These are phyloP conservation scores for Anguilla pacifica DNA, from an alignment of 2,797 vertebrate genomes.

Conservation along the genomic window DNA sequence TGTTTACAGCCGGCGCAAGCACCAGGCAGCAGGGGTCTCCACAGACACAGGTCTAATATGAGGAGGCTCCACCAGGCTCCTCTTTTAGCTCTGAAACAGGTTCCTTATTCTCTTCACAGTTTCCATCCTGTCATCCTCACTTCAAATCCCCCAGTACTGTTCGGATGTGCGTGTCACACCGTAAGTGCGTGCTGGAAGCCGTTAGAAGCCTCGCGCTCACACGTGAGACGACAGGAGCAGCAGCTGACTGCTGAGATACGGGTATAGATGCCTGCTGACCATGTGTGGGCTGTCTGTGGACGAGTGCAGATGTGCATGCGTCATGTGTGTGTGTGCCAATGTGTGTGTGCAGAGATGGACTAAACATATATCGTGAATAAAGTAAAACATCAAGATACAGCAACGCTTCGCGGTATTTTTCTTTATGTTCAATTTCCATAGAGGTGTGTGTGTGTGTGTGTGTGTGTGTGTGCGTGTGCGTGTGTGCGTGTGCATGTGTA, in stretches of 20 bases:
- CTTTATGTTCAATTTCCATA: too few relatives aligned
- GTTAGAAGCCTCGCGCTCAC: neutral
- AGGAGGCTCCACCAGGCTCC: neutral
- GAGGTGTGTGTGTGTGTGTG: neutral
- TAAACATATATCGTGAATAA: too few relatives aligned
- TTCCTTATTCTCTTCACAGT: neutral
- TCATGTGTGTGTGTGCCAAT: constrained; percentile 1
- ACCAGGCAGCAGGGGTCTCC: neutral
- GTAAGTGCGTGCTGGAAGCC: neutral
- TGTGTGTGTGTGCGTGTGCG: constrained; percentile 19
- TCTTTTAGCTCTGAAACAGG: neutral
- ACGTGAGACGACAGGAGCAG: neutral
- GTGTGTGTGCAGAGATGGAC: neutral
- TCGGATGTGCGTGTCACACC: neutral
- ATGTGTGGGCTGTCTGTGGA: neutral
- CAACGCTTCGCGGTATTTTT: too few relatives aligned
- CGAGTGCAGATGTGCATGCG: constrained; percentile 17
- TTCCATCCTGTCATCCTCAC: neutral
- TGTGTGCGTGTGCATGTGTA: constrained; percentile 47
- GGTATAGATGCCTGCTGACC: neutral
- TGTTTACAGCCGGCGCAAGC: neutral
- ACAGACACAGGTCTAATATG: neutral
- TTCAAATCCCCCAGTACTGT: neutral
- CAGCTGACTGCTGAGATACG: neutral
- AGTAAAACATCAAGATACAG: too few relatives aligned